Evolutionary conservation across 2,888 invertebrate genomes (phyloP).

Genomic region (Lymantria monacha): DNA sequence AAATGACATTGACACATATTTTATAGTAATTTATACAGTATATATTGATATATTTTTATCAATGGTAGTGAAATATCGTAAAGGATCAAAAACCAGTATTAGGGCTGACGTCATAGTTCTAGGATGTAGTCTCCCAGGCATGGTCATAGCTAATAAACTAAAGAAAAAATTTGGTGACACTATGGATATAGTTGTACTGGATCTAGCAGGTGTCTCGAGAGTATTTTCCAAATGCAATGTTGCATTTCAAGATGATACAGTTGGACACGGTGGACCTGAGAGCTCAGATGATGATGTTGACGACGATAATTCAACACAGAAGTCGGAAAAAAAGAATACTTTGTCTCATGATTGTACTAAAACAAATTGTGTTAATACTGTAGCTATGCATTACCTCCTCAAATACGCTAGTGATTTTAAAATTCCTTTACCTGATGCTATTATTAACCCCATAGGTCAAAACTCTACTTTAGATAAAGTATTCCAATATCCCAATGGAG

Average conservation of each 20-base stretch:
- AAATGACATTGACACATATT: not conserved
- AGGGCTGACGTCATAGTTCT: conserved; percentile 69
- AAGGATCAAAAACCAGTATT: conserved; percentile 35
- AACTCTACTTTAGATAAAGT: conserved; percentile 50
- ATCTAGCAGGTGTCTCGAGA: conserved; percentile 36
- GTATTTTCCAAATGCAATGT: conserved; percentile 50
- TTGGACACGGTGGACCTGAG: not conserved
- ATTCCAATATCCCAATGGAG: conserved; percentile 62
- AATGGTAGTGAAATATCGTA: conserved; percentile 36
- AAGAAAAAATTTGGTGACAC: conserved; percentile 65
- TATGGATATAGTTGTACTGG: conserved; percentile 68
- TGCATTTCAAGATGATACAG: conserved; percentile 41
- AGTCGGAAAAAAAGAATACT: not conserved
- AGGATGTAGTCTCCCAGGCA: conserved; percentile 71
- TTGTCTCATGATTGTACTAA: not conserved
- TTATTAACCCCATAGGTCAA: conserved; percentile 44
- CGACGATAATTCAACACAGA: conserved; percentile 8
- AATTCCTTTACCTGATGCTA: conserved; percentile 55
- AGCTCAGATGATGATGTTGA: conserved; percentile 14
- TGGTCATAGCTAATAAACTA: conserved; percentile 70
- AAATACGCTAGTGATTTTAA: conserved; percentile 57
- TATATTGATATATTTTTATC: not conserved
- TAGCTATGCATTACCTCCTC: conserved; percentile 51
- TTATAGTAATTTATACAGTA: not conserved
- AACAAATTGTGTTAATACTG: conserved; percentile 40